phyloP scores from a whole-genome alignment of 2,888 invertebrate genomes.

The Gryllus longicercus region DNA sequence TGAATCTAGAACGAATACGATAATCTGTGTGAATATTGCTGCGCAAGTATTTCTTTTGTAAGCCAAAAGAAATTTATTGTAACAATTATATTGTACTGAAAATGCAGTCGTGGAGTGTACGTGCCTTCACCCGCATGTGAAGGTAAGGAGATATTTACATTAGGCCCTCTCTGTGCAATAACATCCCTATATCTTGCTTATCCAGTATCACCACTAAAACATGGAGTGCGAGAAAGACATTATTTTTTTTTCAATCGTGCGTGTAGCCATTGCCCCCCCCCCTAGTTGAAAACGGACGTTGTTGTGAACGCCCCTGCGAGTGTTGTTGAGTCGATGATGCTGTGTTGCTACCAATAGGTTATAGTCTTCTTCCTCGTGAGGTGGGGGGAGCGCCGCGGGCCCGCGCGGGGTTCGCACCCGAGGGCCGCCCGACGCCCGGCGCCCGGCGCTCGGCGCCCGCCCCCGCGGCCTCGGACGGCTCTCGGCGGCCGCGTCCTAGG shows the following conservation, averaged over 20 bases:
- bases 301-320: too few species aligned
- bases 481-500: background rate
- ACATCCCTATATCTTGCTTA: constrained; percentile 4
- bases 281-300: too few species aligned
- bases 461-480: background rate
- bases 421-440: background rate
- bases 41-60: constrained; percentile 19
- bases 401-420: background rate
- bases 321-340: background rate
- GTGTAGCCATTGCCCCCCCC: background rate
- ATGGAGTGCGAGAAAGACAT: background rate
- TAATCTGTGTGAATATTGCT: constrained; percentile 5
- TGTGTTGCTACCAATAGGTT: constrained; percentile 2
- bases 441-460: background rate
- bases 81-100: constrained; percentile 4
- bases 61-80: background rate
- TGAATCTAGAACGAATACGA: too few species aligned
- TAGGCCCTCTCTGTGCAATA: constrained; percentile 24
- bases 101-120: background rate
- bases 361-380: background rate
- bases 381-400: background rate
- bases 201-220: constrained; percentile 3
- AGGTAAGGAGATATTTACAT: background rate
- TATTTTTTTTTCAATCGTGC: background rate
- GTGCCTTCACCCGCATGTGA: background rate